These are phyloP conservation scores for Chloropsis hardwickii DNA, from an alignment of 2,113 vertebrate genomes.

Conservation along the genomic window DNA sequence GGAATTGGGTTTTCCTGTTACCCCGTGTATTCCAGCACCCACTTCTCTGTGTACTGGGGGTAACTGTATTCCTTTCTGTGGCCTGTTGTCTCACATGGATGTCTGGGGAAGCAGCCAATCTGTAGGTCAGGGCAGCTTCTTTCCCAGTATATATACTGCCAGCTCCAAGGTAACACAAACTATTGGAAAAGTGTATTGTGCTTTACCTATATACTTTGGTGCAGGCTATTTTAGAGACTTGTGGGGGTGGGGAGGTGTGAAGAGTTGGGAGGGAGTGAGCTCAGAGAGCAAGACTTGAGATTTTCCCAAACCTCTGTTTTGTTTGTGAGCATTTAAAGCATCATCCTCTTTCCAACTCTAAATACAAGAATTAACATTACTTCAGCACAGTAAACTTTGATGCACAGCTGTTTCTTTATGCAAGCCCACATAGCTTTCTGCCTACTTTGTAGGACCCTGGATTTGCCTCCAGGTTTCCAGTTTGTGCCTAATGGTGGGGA, in stretches of 20 bases:
- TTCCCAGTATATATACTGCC: not conserved
- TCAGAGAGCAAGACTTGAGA: not conserved
- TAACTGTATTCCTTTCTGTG: not conserved
- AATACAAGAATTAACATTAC: not conserved
- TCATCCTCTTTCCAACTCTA: not conserved
- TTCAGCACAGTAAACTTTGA: not conserved
- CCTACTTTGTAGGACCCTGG: not conserved
- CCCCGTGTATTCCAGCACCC: accelerated
- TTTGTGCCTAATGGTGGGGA: not conserved
- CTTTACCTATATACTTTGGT: not conserved
- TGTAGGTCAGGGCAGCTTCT: not conserved
- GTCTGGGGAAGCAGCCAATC: not conserved
- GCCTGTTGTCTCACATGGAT: not conserved
- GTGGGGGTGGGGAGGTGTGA: accelerated
- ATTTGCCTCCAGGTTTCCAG: not conserved
- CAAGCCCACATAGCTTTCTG: not conserved
- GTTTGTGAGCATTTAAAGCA: not conserved
- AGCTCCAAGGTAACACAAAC: not conserved
- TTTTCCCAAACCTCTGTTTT: not conserved
- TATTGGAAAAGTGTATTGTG: not conserved
- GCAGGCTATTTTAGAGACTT: not conserved
- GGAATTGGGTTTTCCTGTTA: not conserved
- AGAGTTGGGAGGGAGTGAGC: not conserved
- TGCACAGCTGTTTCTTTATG: not conserved
- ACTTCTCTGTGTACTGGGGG: accelerated